Base-by-base conservation (phyloP, 1,140 invertebrate species). In the Danaus melanippus region DNA sequence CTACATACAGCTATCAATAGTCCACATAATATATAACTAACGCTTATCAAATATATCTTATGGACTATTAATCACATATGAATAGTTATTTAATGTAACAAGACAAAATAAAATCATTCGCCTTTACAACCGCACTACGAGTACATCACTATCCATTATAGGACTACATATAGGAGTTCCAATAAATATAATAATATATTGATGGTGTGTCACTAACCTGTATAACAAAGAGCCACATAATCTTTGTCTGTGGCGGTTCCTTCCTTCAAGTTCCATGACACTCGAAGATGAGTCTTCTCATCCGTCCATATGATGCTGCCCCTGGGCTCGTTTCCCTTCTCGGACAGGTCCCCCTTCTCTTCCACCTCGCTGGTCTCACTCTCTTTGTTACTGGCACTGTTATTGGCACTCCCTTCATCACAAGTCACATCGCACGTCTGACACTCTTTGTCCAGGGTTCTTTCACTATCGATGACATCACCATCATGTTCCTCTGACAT, bases 401-500 rank as follows among this genome's bases (percentile, higher is more conserved):
- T 44, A 46, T 65, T 70, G 66, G 66, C 66, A 73, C 68, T 67
- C 44, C 52, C 44, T 64, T 67, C 50, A 32, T 56, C 51, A 12
- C 56, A 53, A 15, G 58, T 47, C 41, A 62, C 56, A 53, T 57
- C 60, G 10, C 48, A 46, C 51, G 43, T 46, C 43, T 47, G 45
- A 56, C 40, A 51, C 17, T 60, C 57, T 49, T 64, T 51, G 17
- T 68, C 64, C 41, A 69, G 50, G 43, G 43, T 55, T 71, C 66
- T 58, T 50, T 66, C 71, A 71, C 72, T 76, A 64, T 63, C 58
- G 42, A 55, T 56, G 69, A 67, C 75, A 48, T 76, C 65, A 12
- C 46, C 66, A 69, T 74, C 83, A 83, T 86, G 70, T 60, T 75
- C 69, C 53, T 85, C 76, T 75, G 83, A 84, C 83, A 86, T 86